phyloP scores from a whole-genome alignment of 1,140 invertebrate genomes.

The Papilio aristodemus region DNA sequence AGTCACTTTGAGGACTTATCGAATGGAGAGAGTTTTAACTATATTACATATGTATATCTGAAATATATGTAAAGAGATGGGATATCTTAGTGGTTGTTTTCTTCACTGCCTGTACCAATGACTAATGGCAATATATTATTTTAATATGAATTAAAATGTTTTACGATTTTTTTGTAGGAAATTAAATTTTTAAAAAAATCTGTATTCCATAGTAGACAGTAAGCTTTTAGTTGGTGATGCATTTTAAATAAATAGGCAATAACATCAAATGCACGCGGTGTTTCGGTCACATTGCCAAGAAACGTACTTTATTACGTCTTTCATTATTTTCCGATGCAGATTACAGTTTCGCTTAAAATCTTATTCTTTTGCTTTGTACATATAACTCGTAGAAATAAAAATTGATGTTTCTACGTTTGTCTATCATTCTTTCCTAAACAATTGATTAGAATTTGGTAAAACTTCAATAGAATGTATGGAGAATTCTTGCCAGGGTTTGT shows the following conservation, averaged over 20 bases:
- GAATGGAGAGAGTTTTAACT: neutral
- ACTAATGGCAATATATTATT: neutral
- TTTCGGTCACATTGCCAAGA: slow-evolving; percentile 8
- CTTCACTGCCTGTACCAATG: no score
- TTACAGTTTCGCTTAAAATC: neutral
- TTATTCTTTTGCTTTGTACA: no score
- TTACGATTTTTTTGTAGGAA: no score
- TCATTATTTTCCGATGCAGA: slow-evolving; percentile 13
- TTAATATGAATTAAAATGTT: neutral
- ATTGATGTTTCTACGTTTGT: no score
- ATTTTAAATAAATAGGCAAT: slow-evolving; percentile 3
- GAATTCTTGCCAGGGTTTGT: no score
- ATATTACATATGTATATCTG: neutral
- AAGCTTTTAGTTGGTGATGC: neutral
- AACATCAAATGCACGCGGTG: slow-evolving; percentile 1
- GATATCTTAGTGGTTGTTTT: no score
- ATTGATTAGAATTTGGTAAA: no score
- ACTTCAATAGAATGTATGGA: no score
- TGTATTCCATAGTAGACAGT: neutral
- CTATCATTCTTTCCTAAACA: no score
- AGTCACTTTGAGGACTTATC: slow-evolving; percentile 1
- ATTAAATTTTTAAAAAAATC: no score
- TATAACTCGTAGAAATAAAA: no score
- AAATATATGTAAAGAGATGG: neutral
- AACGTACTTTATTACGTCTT: neutral